phyloP scores from a whole-genome alignment of 2,797 vertebrate genomes.

The Thamnophis elegans region DNA sequence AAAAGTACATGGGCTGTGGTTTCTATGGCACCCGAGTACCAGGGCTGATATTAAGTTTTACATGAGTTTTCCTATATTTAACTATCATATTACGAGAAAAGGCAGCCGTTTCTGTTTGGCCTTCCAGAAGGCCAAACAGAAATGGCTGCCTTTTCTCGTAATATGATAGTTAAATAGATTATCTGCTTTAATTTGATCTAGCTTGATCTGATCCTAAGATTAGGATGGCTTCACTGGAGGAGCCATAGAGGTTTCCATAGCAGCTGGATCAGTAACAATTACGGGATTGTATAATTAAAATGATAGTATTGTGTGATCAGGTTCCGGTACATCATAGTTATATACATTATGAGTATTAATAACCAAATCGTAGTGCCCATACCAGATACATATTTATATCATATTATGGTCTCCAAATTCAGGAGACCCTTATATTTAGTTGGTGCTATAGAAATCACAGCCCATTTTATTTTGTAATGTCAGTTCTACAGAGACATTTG shows the following conservation, averaged over 20 bases:
- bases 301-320: not conserved
- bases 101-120: not conserved
- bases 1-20: not conserved
- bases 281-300: not conserved
- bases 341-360: not conserved
- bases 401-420: not conserved
- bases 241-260: not conserved
- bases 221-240: not conserved
- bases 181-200: not conserved
- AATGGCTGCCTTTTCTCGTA: not conserved
- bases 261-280: not conserved
- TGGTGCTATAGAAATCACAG: not conserved
- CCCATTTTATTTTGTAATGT: not conserved
- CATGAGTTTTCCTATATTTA: not conserved
- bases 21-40: not conserved
- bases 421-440: not conserved
- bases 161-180: not conserved
- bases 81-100: not conserved
- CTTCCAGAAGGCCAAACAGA: not conserved
- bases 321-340: not conserved
- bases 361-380: not conserved
- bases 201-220: not conserved
- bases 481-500: not conserved
- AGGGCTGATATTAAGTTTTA: not conserved
- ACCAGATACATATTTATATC: not conserved